Base-by-base conservation (phyloP, 1,140 invertebrate species). In the Drosophila bocqueti region DNA sequence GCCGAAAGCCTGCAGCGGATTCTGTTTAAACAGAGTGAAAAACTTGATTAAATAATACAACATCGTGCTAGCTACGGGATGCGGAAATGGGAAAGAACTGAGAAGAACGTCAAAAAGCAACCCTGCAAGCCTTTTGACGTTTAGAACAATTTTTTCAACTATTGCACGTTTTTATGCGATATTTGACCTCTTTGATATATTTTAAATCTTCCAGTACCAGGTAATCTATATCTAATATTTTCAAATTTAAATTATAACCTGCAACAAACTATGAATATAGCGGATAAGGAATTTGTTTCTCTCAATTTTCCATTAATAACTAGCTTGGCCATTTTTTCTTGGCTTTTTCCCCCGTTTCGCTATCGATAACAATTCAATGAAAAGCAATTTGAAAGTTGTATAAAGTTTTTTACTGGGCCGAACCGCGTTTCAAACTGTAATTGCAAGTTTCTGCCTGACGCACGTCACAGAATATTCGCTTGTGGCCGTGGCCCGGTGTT, bases 331-430 rank as follows among this genome's bases (percentile, higher is more conserved):
- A 58, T 26, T 49, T 38, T 72, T 29, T 2, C 26, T 7, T 16
- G 26, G 13, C 3, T 36, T 71, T 71, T 58, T 47, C 66, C 18
- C 21, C 15, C 54, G 15, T 29, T 64, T 67, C 9, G 13, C 65
- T 72, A 65, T 63, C 57, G 74, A 73, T 73, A 58, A 55, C 68
- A 61, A 66, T 63, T 66, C 38, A 79, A 66, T 79, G 55, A 43
- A 49, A 79, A 67, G 68, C 76, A 79, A 79, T 79, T 64, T 45
- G 16, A 57, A 79, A 79, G 77, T 79, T 74, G 55, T 74, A 38
- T 47, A 59, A 79, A 64, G 58, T 80, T 80, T 80, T 59, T 75
- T 77, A 57, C 67, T 43, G 54, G 24, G 21, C 49, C 42, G 36
- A 50, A 49, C 71, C 50, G 36, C 58, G 49, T 38, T 80, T 45